Evolutionary conservation across 2,888 invertebrate genomes (phyloP).

Genomic region (Euphydryas editha): DNA sequence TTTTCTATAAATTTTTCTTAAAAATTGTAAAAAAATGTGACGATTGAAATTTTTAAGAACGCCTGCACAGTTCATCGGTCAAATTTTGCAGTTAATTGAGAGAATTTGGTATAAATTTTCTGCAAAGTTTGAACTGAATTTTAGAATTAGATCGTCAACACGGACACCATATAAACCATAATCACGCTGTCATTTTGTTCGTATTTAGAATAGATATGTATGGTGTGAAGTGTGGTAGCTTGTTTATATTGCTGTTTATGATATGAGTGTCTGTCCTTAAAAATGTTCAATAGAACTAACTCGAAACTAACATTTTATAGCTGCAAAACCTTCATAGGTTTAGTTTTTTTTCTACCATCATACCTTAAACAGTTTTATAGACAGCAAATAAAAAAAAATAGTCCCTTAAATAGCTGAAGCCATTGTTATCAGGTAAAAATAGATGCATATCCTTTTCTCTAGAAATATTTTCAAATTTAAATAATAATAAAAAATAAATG

Average conservation of each 20-base stretch:
- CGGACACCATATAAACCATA: constrained; percentile 48
- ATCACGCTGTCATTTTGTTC: constrained; percentile 56
- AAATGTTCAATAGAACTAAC: not conserved
- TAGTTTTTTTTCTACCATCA: constrained; percentile 29
- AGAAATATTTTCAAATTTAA: constrained; percentile 70
- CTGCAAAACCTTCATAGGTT: not conserved
- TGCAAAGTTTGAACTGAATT: constrained; percentile 50
- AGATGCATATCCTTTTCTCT: constrained; percentile 83
- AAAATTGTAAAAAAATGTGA: constrained; percentile 39
- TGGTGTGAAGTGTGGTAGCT: constrained; percentile 59
- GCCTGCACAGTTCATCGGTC: constrained; percentile 29
- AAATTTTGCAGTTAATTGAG: constrained; percentile 19
- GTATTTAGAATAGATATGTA: constrained; percentile 67
- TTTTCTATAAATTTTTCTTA: constrained; percentile 63
- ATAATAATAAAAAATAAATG: constrained; percentile 67
- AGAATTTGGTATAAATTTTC: constrained; percentile 12
- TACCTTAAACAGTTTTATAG: constrained; percentile 69
- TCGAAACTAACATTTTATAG: not conserved
- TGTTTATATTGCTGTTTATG: constrained; percentile 64
- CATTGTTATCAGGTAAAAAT: constrained; percentile 77
- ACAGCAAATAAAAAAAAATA: constrained; percentile 52
- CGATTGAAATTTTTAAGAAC: constrained; percentile 22
- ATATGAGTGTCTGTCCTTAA: constrained; percentile 29
- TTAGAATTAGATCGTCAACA: constrained; percentile 49
- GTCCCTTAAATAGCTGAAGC: constrained; percentile 67